A percentile compares a stretch with the other conserved stretches of the same genome.
Evolutionary conservation across 2,888 invertebrate species (phyloP).

Genomic region (Coleophora deauratella): DNA sequence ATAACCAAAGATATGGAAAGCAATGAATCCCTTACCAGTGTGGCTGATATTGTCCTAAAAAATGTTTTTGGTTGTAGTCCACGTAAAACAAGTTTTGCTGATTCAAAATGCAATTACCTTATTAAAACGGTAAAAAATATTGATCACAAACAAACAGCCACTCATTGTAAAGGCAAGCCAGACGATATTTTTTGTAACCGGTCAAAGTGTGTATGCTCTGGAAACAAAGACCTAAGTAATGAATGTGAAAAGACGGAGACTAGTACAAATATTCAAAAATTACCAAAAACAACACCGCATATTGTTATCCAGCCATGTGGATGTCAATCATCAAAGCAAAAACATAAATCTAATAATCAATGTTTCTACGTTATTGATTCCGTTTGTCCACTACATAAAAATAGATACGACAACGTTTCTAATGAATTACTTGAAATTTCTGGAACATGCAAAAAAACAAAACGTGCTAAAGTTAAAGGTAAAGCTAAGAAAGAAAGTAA

Average conservation of each 20-base stretch:
- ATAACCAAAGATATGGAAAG: conserved; percentile 15
- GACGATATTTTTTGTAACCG: conserved; percentile 22
- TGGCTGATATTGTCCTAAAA: conserved; percentile 6
- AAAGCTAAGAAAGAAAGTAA: background rate
- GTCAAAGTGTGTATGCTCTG: conserved; percentile 29
- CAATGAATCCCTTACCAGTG: conserved; percentile 1
- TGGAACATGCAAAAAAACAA: conserved; percentile 12
- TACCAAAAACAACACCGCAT: conserved; percentile 13
- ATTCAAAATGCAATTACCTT: background rate
- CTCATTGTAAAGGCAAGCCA: conserved; percentile 26
- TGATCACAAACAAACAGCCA: conserved; percentile 29
- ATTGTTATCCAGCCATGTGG: conserved; percentile 28
- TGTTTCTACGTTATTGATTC: conserved; percentile 24
- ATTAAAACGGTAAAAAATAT: conserved; percentile 13
- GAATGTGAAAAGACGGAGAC: no score
- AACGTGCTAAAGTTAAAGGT: background rate
- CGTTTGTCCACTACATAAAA: conserved; percentile 23
- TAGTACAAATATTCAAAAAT: background rate
- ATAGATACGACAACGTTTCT: conserved; percentile 22
- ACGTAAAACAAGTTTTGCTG: no score
- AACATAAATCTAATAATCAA: conserved; percentile 15
- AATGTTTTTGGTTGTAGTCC: conserved; percentile 16
- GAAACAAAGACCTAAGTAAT: background rate
- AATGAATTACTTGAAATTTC: conserved; percentile 29
- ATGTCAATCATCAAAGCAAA: conserved; percentile 11